Evolutionary conservation across 64 coral and sea anemone genomes (phyloP).

Genomic region (Pocillopora verrucosa): DNA sequence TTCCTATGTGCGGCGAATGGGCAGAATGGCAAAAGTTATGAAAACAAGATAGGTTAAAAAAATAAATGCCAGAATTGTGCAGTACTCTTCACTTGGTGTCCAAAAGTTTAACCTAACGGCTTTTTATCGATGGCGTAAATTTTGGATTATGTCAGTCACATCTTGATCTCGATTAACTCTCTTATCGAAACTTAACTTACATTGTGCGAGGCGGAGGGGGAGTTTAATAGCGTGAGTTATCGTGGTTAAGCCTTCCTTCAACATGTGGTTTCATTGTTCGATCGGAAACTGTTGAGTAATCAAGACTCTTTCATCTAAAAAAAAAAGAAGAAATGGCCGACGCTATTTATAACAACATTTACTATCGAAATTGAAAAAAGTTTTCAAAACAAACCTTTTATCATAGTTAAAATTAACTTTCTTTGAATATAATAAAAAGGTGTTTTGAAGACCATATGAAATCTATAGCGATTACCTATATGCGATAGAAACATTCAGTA

Average conservation of each 20-base stretch:
- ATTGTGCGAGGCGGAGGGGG: background rate
- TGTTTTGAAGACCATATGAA: no score
- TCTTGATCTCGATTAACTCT: background rate
- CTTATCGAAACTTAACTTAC: background rate
- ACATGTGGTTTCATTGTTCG: constrained; percentile 7
- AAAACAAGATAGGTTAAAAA: background rate
- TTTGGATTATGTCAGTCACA: background rate
- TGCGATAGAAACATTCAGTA: background rate
- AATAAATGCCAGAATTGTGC: background rate
- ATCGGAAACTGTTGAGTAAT: background rate
- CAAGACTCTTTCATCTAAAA: background rate
- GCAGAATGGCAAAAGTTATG: background rate
- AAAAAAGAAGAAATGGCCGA: background rate
- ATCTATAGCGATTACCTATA: background rate
- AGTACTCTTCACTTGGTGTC: background rate
- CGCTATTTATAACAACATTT: background rate
- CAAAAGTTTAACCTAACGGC: background rate
- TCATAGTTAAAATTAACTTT: background rate
- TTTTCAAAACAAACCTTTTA: background rate
- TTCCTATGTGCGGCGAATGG: background rate
- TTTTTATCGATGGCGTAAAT: background rate
- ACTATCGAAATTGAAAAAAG: background rate
- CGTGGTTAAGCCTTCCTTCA: background rate
- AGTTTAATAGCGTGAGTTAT: background rate
- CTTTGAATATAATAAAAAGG: background rate